phyloP scores from a whole-genome alignment of 2,888 invertebrate genomes.

The Andricus curvator region DNA sequence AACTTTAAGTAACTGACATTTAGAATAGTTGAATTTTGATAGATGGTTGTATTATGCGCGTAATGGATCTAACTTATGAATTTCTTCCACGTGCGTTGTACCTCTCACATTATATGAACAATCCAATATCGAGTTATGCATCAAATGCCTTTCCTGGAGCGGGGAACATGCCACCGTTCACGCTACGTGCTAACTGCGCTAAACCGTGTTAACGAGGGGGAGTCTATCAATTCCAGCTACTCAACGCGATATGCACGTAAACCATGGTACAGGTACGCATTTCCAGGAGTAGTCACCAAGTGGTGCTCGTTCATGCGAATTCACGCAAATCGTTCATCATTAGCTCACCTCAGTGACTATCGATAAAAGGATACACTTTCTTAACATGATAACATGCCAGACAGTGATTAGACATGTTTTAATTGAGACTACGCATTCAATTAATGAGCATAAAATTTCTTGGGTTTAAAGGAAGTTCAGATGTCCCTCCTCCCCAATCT shows the following conservation, averaged over 20 bases:
- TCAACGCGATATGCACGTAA: conserved; percentile 59
- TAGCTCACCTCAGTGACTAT: conserved; percentile 53
- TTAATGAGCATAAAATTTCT: too few species aligned
- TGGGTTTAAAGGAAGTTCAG: too few species aligned
- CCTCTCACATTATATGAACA: conserved; percentile 70
- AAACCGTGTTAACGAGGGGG: conserved; percentile 66
- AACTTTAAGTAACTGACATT: background rate
- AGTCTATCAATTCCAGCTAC: conserved; percentile 72
- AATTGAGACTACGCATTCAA: too few species aligned
- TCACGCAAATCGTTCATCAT: conserved; percentile 57
- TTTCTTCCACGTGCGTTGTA: conserved; percentile 75
- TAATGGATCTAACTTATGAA: conserved; percentile 69
- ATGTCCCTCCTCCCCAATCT: too few species aligned
- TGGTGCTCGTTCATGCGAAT: conserved; percentile 55
- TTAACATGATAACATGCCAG: background rate
- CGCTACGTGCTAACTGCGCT: conserved; percentile 57
- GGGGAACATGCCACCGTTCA: conserved; percentile 50
- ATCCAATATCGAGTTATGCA: conserved; percentile 75
- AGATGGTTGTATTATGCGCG: conserved; percentile 42
- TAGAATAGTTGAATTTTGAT: background rate
- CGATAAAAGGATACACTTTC: conserved; percentile 48
- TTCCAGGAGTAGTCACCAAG: conserved; percentile 52
- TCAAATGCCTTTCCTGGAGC: conserved; percentile 68
- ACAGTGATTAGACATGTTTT: background rate
- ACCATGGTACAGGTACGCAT: conserved; percentile 51